Evolutionary conservation across 2,113 vertebrate species (phyloP), one percentile per base, ranked within the genome.

Genomic region (Muntiacus muntjak): DNA sequence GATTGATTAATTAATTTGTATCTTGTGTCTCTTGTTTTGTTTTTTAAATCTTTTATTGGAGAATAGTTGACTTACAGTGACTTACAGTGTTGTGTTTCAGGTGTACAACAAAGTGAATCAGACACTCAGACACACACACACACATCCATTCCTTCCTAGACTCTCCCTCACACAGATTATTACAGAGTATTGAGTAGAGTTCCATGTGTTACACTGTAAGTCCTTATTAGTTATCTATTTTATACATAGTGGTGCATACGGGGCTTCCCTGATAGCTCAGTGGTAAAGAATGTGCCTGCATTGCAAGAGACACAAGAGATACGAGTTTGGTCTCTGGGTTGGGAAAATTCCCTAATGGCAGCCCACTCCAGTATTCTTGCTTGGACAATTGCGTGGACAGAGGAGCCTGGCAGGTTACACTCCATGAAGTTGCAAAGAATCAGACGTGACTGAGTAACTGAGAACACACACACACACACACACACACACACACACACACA

Each of bases 11-110:
- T 43, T 58, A 62, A 87, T 19, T 60, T 90, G 5, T n/a, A n/a
- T 83, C 5, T 52, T 88, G 5, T 82, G 91, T 57, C 43, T 83
- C 54, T 91, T 25, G 54, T 58, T 94, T 88, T 81, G 45, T 50
- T 79, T 30, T 28, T 50, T 79, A 50, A 50, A 33, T 19, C 6
- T 21, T 50, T 81, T 81, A 21, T 50, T 81, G 78, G 78, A 33
- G 16, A 81, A 21, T 12, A 81, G 45, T 50, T 50, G 26, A 30
- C 26, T 47, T 47, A 47, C 13, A 50, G 2, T 11, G 45, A 50
- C 26, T 50, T 50, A 21, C 5, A 21, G 17, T 33, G 45, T 21
- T 33, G 28, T 81, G 9, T 81, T 50, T 81, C 45, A 81, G 16
- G 28, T 50, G 28, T 81, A 33, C 9, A 50, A 16, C 76, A 50